These are phyloP conservation scores for Leptopilina myrica DNA, from an alignment of 2,888 invertebrate species.

Conservation along the genomic window DNA sequence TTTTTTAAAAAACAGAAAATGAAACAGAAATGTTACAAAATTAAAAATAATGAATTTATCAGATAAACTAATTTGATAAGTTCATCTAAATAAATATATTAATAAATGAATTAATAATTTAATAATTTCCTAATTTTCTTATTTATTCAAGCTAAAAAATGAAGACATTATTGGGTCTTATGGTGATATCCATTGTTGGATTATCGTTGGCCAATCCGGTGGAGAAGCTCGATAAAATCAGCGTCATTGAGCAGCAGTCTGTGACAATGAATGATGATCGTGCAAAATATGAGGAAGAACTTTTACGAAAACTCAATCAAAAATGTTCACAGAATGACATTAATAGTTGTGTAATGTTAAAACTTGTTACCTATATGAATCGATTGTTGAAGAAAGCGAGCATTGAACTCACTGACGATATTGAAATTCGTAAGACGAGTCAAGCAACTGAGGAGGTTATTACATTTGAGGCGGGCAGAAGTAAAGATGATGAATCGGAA, in stretches of 20 bases:
- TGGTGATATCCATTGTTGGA: conserved; percentile 61
- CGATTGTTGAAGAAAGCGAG: conserved; percentile 87
- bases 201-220: conserved; percentile 68
- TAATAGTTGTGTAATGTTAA: conserved; percentile 89
- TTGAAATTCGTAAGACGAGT: conserved; percentile 83
- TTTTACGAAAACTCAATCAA: conserved; percentile 85
- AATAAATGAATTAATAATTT: too few relatives aligned
- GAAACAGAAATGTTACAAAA: too few relatives aligned
- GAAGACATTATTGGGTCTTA: conserved; percentile 64
- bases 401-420: conserved; percentile 86
- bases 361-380: conserved; percentile 89
- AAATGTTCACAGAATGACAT: conserved; percentile 88
- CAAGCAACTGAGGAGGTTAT: conserved; percentile 80
- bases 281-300: conserved; percentile 81
- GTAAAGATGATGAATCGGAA: conserved; percentile 79
- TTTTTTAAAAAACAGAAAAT: too few relatives aligned
- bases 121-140: neutral
- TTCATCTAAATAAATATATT: too few relatives aligned
- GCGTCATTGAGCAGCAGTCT: conserved; percentile 71
- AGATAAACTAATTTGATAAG: too few relatives aligned
- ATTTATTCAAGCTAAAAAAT: conserved; percentile 54
- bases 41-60: too few relatives aligned
- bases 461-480: conserved; percentile 80
- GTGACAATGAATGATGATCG: conserved; percentile 72
- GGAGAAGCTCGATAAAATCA: conserved; percentile 72